A percentile compares a stretch with the other conserved stretches of the same genome.
Conservation (phyloP, 2,113 vertebrate species). For the Carassius auratus region DNA sequence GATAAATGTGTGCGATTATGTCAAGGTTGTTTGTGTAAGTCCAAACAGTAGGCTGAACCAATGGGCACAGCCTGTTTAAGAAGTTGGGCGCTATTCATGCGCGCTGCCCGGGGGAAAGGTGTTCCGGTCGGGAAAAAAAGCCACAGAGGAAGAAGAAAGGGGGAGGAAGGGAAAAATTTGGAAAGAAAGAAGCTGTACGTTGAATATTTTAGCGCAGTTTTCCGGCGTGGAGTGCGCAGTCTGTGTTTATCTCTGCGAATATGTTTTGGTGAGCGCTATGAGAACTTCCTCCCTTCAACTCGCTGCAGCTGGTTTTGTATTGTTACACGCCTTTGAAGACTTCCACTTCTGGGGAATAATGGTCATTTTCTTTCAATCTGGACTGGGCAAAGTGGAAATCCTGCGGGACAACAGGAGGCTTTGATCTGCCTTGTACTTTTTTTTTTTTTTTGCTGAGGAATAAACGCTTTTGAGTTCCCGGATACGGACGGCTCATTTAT, state of each 20-base stretch:
- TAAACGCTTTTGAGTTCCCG: background rate
- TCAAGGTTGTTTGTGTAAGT: constrained; percentile 30
- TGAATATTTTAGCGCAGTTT: constrained; percentile 61
- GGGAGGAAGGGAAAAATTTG: constrained; percentile 70
- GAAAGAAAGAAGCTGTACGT: constrained; percentile 78
- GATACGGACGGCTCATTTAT: background rate
- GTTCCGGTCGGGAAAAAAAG: constrained; percentile 70
- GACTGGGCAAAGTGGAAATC: constrained; percentile 30
- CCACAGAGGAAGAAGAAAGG: constrained; percentile 70
- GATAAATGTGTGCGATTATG: constrained; percentile 5
- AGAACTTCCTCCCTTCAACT: constrained; percentile 22
- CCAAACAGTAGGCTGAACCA: constrained; percentile 29
- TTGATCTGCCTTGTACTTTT: background rate
- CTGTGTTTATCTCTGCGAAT: constrained; percentile 1
- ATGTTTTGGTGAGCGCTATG: constrained; percentile 1
- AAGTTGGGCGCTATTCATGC: constrained; percentile 62
- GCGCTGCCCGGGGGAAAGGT: constrained; percentile 75
- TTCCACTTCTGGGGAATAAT: constrained; percentile 38
- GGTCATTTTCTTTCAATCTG: constrained; percentile 44
- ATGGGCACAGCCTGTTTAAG: constrained; percentile 44
- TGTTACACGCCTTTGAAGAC: constrained; percentile 24
- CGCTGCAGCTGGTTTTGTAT: constrained; percentile 6
- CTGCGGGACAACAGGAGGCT: constrained; percentile 21
- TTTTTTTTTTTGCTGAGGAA: background rate
- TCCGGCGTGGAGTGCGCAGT: constrained; percentile 23